These are phyloP conservation scores for Danio jaintianensis DNA, from an alignment of 2,797 vertebrate species.

Conservation along the genomic window DNA sequence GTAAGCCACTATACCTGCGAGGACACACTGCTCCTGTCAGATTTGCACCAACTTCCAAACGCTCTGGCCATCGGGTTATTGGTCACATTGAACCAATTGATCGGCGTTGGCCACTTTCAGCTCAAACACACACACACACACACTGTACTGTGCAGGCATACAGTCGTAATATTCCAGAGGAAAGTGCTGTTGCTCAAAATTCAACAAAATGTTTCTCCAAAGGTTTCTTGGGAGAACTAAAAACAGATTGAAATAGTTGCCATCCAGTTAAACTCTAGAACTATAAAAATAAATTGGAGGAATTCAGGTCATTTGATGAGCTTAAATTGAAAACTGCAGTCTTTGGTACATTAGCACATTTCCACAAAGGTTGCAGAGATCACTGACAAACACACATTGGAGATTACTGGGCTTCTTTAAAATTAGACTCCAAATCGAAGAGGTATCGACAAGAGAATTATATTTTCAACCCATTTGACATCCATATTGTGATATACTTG, in stretches of 20 bases:
- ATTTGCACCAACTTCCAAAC: constrained; percentile 8
- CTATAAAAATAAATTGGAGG: neutral
- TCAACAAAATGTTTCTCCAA: neutral
- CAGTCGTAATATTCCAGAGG: neutral
- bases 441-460: neutral
- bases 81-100: neutral
- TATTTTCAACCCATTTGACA: neutral
- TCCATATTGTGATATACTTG: neutral
- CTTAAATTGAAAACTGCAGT: neutral
- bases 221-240: neutral
- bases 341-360: neutral
- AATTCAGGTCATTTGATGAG: neutral
- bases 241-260: neutral
- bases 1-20: constrained; percentile 21
- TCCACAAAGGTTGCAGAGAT: neutral
- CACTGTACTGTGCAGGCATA: neutral
- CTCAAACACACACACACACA: neutral
- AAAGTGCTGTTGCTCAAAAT: neutral
- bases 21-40: constrained; percentile 30
- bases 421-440: neutral
- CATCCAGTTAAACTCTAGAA: neutral
- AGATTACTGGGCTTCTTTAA: neutral
- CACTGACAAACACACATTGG: neutral
- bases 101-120: neutral
- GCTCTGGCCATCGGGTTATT: neutral